Evolutionary conservation across 2,113 vertebrate species (phyloP), one percentile per base, ranked within the genome.

Genomic region (Chamaea fasciata): DNA sequence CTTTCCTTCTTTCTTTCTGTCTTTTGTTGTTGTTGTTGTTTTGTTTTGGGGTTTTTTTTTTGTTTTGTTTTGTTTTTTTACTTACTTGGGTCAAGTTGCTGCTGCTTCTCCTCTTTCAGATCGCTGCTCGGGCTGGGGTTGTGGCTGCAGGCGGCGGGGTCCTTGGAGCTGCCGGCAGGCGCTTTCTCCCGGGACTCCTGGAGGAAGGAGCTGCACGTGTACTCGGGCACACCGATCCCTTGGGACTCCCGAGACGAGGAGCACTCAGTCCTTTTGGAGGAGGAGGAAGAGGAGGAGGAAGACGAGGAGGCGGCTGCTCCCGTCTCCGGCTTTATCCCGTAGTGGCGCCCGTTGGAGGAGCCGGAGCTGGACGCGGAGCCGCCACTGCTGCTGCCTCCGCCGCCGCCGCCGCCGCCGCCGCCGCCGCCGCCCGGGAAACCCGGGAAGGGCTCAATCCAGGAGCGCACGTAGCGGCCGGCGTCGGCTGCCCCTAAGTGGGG

Each of bases 71-170:
- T 41, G 30, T 30, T 96, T 95, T 95, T 95, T 97, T 94, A 99
- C 99, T 99, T 99, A 99, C 99, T 99, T 99, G 99, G 99, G 98
- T 99, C 99, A 99, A 99, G 98, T 99, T 99, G 99, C 97, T 97
- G 98, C 86, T 98, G 98, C 97, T 99, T 99, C 98, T 99, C 99
- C 90, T 99, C 99, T 98, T 99, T 99, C 91, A 98, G 97, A 82
- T 99, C 98, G 97, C 98, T 98, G 97, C 98, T 98, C 16, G 98
- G 98, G 96, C 98, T 99, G 91, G 99, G 97, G 85, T 98, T 98
- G 97, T 99, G 98, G 97, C 98, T 98, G 97, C 98, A 98, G 96
- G 97, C 97, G 44, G 97, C 95, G 28, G 97, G 95, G 78, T 98
- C 97, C 91, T 98, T 97, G 35, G 97, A 94, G 39, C 96, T 82